phyloP scores from a whole-genome alignment of 2,888 invertebrate genomes.

The Spodoptera littoralis region DNA sequence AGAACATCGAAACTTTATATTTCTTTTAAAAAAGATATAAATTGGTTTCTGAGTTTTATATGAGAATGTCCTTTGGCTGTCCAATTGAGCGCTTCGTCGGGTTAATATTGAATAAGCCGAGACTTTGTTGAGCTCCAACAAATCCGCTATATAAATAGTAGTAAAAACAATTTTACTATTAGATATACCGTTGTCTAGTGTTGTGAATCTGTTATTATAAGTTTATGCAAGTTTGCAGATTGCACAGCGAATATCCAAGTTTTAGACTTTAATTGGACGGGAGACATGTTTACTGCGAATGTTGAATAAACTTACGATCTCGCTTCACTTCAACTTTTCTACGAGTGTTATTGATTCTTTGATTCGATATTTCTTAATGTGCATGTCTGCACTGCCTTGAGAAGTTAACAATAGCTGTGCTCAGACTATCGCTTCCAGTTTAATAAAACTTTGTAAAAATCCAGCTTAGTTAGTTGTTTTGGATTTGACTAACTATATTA shows the following conservation, averaged over 20 bases:
- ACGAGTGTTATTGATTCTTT: slow-evolving; percentile 8
- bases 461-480: neutral
- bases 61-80: slow-evolving; percentile 48
- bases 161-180: slow-evolving; percentile 13
- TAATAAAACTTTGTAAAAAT: neutral
- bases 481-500: neutral
- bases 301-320: slow-evolving; percentile 20
- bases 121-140: slow-evolving; percentile 31
- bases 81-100: slow-evolving; percentile 49
- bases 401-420: neutral
- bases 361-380: slow-evolving; percentile 5
- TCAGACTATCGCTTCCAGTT: too few species aligned
- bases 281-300: slow-evolving; percentile 35
- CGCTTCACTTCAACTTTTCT: slow-evolving; percentile 2
- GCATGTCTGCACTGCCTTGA: neutral
- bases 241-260: slow-evolving; percentile 29
- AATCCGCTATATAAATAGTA: slow-evolving; percentile 23
- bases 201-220: slow-evolving; percentile 19
- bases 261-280: slow-evolving; percentile 33
- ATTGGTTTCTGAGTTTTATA: slow-evolving; percentile 42
- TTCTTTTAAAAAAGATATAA: slow-evolving; percentile 30
- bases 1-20: slow-evolving; percentile 20
- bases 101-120: slow-evolving; percentile 53
- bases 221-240: slow-evolving; percentile 18
- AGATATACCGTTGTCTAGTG: slow-evolving; percentile 8